Conservation (phyloP, 2,888 invertebrate species). For the Cancer borealis region DNA sequence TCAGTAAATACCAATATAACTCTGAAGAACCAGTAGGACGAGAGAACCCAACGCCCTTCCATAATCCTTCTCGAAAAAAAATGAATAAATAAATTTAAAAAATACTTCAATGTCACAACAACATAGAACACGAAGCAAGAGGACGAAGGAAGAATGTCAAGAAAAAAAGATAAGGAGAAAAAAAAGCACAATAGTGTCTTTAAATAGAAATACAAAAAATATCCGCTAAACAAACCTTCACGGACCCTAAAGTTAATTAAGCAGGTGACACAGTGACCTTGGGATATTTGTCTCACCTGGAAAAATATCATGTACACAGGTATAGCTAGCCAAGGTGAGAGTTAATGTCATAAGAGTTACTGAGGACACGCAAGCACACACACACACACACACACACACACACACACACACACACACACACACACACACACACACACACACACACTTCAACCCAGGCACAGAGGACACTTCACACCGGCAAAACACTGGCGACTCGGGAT, state of each 20-base stretch:
- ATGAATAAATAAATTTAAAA: neutral
- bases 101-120: neutral
- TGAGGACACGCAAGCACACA: neutral
- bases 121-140: neutral
- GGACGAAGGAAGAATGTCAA: too few species aligned
- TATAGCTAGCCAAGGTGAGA: neutral
- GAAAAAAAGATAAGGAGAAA: too few species aligned
- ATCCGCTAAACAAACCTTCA: too few species aligned
- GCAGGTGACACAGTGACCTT: neutral
- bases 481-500: too few species aligned
- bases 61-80: neutral
- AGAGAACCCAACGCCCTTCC: neutral
- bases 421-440: too few species aligned
- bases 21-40: neutral
- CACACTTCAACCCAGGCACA: too few species aligned
- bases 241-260: neutral
- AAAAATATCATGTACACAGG: neutral
- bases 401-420: too few species aligned
- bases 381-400: too few species aligned
- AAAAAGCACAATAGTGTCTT: too few species aligned
- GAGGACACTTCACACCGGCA: too few species aligned
- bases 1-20: neutral
- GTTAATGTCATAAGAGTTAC: neutral
- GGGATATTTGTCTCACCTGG: conserved; percentile 1
- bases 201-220: too few species aligned